phyloP scores from a whole-genome alignment of 2,113 vertebrate genomes.

The Sitta europaea region DNA sequence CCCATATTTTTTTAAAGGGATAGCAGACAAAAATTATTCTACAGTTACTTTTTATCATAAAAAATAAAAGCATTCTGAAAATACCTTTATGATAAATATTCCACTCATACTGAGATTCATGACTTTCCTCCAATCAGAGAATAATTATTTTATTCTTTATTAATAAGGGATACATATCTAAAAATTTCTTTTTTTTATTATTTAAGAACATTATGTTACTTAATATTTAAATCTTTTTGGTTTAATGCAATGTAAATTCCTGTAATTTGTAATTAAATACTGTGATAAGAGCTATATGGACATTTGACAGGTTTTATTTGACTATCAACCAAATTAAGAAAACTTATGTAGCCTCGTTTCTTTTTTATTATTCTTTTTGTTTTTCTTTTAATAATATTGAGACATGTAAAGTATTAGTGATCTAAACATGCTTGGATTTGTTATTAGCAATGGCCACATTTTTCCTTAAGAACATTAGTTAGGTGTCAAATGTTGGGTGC shows the following conservation, averaged over 20 bases:
- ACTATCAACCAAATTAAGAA: neutral
- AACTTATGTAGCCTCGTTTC: neutral
- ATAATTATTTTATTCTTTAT: neutral
- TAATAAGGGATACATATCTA: neutral
- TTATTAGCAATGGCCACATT: neutral
- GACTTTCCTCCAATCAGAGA: neutral
- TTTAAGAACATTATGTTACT: neutral
- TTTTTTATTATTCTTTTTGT: neutral
- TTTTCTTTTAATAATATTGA: neutral
- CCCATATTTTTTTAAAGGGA: neutral
- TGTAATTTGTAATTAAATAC: neutral
- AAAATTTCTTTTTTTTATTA: neutral
- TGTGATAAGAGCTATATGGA: neutral
- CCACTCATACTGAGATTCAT: neutral
- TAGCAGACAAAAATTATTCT: neutral
- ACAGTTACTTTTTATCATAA: neutral
- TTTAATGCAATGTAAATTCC: neutral
- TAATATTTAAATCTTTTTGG: neutral
- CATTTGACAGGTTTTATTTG: neutral
- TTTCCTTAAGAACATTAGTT: neutral
- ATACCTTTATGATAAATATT: neutral
- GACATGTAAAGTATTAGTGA: neutral
- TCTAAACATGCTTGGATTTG: neutral
- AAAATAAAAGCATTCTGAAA: neutral
- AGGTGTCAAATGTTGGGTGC: neutral